These are phyloP conservation scores for Prorops nasuta DNA, from an alignment of 1,140 invertebrate species.

Conservation along the genomic window DNA sequence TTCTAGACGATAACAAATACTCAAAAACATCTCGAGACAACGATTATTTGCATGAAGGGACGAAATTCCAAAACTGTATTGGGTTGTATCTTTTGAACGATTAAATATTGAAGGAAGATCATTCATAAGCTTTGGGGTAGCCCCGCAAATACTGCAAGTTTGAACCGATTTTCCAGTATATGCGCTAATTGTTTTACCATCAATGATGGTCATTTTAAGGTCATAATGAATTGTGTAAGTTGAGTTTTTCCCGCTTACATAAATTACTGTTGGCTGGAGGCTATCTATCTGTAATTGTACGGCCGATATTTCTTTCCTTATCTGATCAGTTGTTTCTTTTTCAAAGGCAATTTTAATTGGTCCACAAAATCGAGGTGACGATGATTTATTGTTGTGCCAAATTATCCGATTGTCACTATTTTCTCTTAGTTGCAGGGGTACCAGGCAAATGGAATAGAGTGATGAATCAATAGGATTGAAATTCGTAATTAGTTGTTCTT, in stretches of 20 bases:
- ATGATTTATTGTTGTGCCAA: background rate
- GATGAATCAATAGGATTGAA: background rate
- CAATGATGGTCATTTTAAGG: background rate
- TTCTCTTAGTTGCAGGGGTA: background rate
- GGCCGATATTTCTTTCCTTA: background rate
- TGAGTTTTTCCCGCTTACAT: background rate
- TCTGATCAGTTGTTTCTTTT: background rate
- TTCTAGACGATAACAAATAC: background rate
- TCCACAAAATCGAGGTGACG: background rate
- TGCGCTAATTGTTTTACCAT: too few relatives aligned
- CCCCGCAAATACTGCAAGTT: background rate
- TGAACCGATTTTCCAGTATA: background rate
- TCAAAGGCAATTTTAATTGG: background rate
- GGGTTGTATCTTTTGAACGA: background rate
- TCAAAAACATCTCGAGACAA: background rate
- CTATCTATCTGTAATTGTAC: background rate
- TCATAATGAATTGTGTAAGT: background rate
- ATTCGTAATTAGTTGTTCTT: background rate
- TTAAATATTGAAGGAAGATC: background rate
- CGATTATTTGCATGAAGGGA: background rate
- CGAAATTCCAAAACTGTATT: background rate
- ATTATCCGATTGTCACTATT: background rate
- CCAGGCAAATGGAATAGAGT: background rate
- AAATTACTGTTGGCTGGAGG: background rate
- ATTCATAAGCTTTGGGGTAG: background rate